These are phyloP conservation scores for Psilopsiagon aymara DNA, from an alignment of 2,113 vertebrate genomes.

Conservation along the genomic window DNA sequence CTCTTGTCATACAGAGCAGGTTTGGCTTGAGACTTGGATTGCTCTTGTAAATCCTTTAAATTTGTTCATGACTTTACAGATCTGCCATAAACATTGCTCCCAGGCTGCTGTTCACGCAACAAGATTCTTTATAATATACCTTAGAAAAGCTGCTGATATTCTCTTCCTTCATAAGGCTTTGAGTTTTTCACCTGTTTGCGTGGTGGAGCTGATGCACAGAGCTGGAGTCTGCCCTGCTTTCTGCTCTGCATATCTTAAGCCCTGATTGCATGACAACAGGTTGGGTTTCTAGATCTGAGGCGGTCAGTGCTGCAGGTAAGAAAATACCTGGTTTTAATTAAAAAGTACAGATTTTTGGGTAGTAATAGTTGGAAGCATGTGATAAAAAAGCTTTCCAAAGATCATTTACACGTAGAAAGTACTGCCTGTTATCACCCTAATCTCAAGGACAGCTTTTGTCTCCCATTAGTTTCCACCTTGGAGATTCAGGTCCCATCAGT, in stretches of 20 bases:
- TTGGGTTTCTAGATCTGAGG: background rate
- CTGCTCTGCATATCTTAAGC: background rate
- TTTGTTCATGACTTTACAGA: conserved; percentile 72
- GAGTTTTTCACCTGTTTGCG: background rate
- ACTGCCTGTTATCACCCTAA: background rate
- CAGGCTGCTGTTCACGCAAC: background rate
- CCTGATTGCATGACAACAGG: background rate
- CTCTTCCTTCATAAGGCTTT: background rate
- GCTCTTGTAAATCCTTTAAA: conserved; percentile 74
- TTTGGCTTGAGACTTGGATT: conserved; percentile 58
- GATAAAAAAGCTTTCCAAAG: background rate
- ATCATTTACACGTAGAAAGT: accelerated
- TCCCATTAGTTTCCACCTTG: background rate
- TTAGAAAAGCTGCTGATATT: background rate
- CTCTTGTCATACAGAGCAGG: background rate
- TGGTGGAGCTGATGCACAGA: background rate
- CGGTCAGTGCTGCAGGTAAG: conserved; percentile 30
- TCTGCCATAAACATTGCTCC: conserved; percentile 51
- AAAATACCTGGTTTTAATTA: background rate
- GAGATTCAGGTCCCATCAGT: background rate
- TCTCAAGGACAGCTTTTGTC: background rate
- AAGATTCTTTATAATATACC: background rate
- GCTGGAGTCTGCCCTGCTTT: background rate
- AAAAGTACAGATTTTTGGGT: background rate
- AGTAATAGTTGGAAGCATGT: background rate